Evolutionary conservation across 2,113 vertebrate species (phyloP).

Genomic region (Pangasianodon gigas): DNA sequence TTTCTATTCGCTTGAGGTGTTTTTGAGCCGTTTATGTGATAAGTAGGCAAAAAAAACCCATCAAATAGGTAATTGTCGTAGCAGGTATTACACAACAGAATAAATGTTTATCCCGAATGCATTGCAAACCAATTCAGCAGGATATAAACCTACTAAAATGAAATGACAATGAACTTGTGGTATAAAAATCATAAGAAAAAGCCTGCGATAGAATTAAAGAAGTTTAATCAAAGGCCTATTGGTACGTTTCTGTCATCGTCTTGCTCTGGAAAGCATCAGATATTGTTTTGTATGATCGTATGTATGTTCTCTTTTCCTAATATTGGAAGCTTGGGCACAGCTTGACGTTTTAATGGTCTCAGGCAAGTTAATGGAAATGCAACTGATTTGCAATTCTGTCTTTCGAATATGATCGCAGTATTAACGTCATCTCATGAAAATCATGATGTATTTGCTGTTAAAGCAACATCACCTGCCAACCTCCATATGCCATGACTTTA

Average conservation of each 20-base stretch:
- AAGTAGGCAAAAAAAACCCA: not conserved
- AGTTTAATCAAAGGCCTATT: not conserved
- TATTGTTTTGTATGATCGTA: not conserved
- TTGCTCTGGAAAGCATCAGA: not conserved
- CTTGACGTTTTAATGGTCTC: not conserved
- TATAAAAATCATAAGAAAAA: not conserved
- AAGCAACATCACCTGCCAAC: not conserved
- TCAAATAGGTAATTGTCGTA: too few relatives aligned
- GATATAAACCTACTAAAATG: not conserved
- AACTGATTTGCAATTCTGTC: not conserved
- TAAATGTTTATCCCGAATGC: not conserved
- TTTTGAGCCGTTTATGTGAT: not conserved
- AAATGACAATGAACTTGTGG: not conserved
- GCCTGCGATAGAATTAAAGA: not conserved
- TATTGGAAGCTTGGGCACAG: not conserved
- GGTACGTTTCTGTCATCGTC: not conserved
- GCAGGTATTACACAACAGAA: conserved; percentile 15
- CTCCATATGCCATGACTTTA: not conserved
- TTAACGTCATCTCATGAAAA: not conserved
- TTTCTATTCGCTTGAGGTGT: not conserved
- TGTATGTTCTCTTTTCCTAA: not conserved
- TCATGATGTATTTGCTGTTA: too few relatives aligned
- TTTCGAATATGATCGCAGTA: not conserved
- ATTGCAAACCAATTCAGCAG: not conserved
- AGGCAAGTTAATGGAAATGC: not conserved